Evolutionary conservation across 2,113 vertebrate species (phyloP), one percentile per base, ranked within the genome.

Genomic region (Carassius carassius): DNA sequence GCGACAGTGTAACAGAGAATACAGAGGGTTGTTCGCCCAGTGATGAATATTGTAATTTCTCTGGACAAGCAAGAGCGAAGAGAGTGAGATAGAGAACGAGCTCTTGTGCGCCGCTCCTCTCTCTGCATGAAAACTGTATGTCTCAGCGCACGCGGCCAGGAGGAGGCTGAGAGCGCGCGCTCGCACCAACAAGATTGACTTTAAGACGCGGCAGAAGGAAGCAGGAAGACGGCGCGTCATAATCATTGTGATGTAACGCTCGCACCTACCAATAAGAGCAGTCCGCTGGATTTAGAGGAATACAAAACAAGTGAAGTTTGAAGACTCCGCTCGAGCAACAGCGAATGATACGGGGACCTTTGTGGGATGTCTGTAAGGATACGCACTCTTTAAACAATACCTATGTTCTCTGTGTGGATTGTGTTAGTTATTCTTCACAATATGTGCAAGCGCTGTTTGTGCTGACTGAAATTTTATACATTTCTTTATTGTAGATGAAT

Each of bases 181-280:
- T 80, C 88, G 65, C 84, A 87, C 95, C 93, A 88, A 94, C 95
- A 96, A 96, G 96, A 96, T 96, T 95, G 94, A 96, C 96, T 96
- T 96, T 95, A 96, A 96, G 96, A 96, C 94, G 94, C 95, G 93
- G 95, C 94, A 95, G 95, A 96, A 96, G 96, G 96, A 96, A 96
- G 95, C 96, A 96, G 95, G 96, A 96, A 96, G 96, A 95, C 95
- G 90, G 93, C 91, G 96, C 96, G 96, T 96, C 96, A 96, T 93
- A 91, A 91, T 94, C 94, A 83, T 92, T 92, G 94, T 96, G 96
- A 96, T 95, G 95, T 96, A 93, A 83, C 94, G 92, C 92, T 88
- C 92, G 89, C 92, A 88, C 94, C 92, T 94, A 91, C 96, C 96
- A 96, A 96, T 96, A 95, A 95, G 94, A 93, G 94, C 93, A 92